phyloP scores from a whole-genome alignment of 2,888 invertebrate species.

The Callinectes sapidus region DNA sequence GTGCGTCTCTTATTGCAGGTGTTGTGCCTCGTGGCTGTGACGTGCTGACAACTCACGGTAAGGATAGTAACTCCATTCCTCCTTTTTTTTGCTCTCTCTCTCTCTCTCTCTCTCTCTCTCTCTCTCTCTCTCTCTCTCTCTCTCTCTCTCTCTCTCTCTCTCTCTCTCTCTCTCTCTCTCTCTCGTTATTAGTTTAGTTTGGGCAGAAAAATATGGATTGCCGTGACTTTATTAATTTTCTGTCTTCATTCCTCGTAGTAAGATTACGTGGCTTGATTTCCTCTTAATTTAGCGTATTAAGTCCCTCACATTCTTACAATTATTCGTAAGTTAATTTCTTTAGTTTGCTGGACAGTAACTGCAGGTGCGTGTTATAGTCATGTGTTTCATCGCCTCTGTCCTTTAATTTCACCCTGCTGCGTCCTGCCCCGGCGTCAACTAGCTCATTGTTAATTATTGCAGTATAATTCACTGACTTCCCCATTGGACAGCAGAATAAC shows the following conservation, averaged over 20 bases:
- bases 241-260: background rate
- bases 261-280: background rate
- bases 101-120: background rate
- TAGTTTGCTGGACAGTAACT: background rate
- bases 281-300: background rate
- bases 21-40: background rate
- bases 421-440: background rate
- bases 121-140: slow-evolving; percentile 32
- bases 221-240: background rate
- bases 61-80: background rate
- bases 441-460: no score
- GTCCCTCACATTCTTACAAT: background rate
- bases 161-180: slow-evolving; percentile 28
- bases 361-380: background rate
- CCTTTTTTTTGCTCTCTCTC: slow-evolving; percentile 10
- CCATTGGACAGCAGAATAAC: no score
- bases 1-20: background rate
- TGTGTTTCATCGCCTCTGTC: background rate
- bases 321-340: background rate
- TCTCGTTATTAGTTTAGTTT: background rate
- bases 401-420: background rate
- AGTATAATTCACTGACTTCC: no score
- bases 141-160: slow-evolving; percentile 41
- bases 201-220: background rate
- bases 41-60: background rate